Evolutionary conservation across 2,888 invertebrate species (phyloP).

Genomic region (Cheilosia scutellata): DNA sequence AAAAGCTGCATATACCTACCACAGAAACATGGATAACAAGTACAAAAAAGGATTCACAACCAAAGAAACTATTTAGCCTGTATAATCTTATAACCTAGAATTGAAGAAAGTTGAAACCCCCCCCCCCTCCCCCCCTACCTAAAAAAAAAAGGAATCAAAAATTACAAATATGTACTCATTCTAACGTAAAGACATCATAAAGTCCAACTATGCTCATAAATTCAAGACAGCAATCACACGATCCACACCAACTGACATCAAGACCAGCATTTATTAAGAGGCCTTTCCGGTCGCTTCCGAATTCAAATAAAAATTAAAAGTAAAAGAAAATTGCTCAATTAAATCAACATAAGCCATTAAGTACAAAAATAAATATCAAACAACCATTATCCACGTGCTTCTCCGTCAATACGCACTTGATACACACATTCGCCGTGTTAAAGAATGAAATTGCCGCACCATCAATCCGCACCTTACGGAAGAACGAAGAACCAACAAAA

Average conservation of each 20-base stretch:
- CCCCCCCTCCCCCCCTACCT: fast-evolving
- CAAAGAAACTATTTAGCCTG: too few relatives aligned
- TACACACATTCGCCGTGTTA: not conserved
- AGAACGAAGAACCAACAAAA: constrained; percentile 11
- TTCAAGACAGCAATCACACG: too few relatives aligned
- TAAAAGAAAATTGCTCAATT: constrained; percentile 17
- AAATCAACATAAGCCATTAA: constrained; percentile 22
- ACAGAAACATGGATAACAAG: too few relatives aligned
- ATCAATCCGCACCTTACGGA: constrained; percentile 23
- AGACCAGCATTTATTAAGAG: not conserved
- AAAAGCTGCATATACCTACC: too few relatives aligned
- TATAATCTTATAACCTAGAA: too few relatives aligned
- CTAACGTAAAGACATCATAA: too few relatives aligned
- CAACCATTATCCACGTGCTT: constrained; percentile 29
- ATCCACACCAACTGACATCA: not conserved
- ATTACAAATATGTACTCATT: too few relatives aligned
- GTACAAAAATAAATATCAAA: not conserved
- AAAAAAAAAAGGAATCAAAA: too few relatives aligned
- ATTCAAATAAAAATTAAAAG: constrained; percentile 17
- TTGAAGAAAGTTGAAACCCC: too few relatives aligned
- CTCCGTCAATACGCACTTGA: not conserved
- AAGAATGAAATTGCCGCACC: constrained; percentile 30
- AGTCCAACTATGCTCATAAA: too few relatives aligned
- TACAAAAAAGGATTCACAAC: too few relatives aligned
- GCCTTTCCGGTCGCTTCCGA: constrained; percentile 34